Evolutionary conservation across 2,888 invertebrate genomes (phyloP), one percentile per base, ranked within the genome.

Genomic region (Drosophila paramelanica): DNA sequence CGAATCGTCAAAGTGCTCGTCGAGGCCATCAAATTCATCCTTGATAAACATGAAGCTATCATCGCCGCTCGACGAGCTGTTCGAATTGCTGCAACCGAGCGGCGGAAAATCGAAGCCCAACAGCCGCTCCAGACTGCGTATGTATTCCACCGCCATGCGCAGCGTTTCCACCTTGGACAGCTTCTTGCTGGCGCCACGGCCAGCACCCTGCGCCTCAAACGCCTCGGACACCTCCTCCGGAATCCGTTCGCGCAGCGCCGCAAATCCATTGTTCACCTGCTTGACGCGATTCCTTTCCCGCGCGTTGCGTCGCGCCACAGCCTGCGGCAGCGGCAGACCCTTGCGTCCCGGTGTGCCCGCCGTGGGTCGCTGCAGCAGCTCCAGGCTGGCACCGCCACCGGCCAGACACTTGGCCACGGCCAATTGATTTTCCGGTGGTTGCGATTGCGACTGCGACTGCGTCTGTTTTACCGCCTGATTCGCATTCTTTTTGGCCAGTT

Each of bases 221-320:
- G 94, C 94, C 55, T 95, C 93, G 0, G 96, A 96, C 0, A 96
- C 96, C 90, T 96, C 96, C 58, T 95, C 96, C 0, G 97, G 98
- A 75, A 98, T 97, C 90, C 97, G 97, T 82, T 96, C 96, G 20
- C 97, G 94, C 1, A 98, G 93, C n/a, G 96, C 96, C 0, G 97
- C 96, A 91, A 97, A 98, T 17, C 97, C 98, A 88, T 97, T 96
- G 93, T 97, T 97, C 27, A 97, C 97, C 94, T 97, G 97, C 81
- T 97, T 97, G 10, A 98, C 98, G 67, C 98, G 94, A 92, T 98
- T 98, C 20, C 98, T 93, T 94, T 98, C 98, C 56, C 98, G 94
- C 70, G 98, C 98, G 93, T 98, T 98, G 89, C 98, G 93, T 46
- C 98, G 93, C 0, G 97, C 97, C 7, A 97, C 97, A 0, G 97